Evolutionary conservation across 2,113 vertebrate species (phyloP).

Genomic region (Mesitornis unicolor): DNA sequence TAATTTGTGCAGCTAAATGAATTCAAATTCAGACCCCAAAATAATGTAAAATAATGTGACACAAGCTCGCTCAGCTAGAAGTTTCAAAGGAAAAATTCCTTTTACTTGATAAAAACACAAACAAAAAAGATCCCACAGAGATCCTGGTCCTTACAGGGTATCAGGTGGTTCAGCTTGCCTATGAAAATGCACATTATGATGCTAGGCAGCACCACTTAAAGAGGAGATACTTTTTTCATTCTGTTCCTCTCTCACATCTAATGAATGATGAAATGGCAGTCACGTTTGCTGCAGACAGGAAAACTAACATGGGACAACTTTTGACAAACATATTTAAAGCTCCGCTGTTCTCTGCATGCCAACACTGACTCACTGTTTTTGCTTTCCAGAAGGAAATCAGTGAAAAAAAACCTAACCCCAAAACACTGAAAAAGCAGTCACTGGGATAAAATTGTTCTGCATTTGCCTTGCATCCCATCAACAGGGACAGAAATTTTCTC

Average conservation of each 20-base stretch:
- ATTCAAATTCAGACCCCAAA: background rate
- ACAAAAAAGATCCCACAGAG: background rate
- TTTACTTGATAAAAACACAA: background rate
- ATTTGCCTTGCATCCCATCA: background rate
- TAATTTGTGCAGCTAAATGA: background rate
- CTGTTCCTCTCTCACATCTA: background rate
- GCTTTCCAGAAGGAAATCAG: background rate
- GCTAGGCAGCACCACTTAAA: background rate
- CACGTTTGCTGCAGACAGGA: background rate
- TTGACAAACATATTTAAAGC: background rate
- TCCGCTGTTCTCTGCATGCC: background rate
- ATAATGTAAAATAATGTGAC: background rate
- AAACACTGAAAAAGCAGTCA: background rate
- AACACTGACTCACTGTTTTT: background rate
- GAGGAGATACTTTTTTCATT: background rate
- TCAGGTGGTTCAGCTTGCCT: background rate
- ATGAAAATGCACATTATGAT: background rate
- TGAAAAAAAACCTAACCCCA: background rate
- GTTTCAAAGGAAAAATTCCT: background rate
- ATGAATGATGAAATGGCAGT: background rate
- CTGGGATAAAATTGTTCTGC: background rate
- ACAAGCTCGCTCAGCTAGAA: background rate
- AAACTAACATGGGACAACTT: background rate
- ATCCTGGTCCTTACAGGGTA: background rate
- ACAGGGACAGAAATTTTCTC: background rate